These are phyloP conservation scores for Hypselothyrea guttata DNA, from an alignment of 2,888 invertebrate species.

Conservation along the genomic window DNA sequence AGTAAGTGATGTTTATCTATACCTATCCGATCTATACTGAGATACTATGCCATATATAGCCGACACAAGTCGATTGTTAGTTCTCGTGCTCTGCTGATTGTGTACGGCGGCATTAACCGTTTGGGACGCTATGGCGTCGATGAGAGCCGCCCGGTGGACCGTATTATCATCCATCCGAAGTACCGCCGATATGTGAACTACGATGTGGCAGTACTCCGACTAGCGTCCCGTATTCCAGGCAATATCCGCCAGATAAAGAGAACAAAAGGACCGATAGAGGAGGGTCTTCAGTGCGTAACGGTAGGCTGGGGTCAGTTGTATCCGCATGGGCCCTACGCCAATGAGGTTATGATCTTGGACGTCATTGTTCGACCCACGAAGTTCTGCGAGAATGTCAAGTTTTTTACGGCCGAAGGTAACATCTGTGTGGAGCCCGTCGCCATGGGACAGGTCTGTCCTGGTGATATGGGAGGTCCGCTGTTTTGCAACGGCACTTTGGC, in stretches of 20 bases:
- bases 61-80: constrained; percentile 45
- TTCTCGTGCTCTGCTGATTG: constrained; percentile 34
- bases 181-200: constrained; percentile 40
- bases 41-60: no score
- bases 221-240: constrained; percentile 29
- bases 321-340: constrained; percentile 58
- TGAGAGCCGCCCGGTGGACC: constrained; percentile 26
- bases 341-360: constrained; percentile 49
- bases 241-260: constrained; percentile 17
- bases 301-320: constrained; percentile 64
- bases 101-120: constrained; percentile 31
- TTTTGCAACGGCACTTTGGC: constrained; percentile 30
- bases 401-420: constrained; percentile 3
- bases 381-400: constrained; percentile 4
- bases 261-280: fast-evolving
- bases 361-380: constrained; percentile 1
- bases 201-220: constrained; percentile 46
- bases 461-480: constrained; percentile 59
- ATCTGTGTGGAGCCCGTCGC: constrained; percentile 34
- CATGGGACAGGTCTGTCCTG: constrained; percentile 39
- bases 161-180: constrained; percentile 44
- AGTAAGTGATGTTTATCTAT: constrained; percentile 44
- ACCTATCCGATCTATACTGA: no score
- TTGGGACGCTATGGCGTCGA: neutral
- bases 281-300: constrained; percentile 33